phyloP scores from a whole-genome alignment of 2,797 vertebrate genomes.

The Xenops minutus region DNA sequence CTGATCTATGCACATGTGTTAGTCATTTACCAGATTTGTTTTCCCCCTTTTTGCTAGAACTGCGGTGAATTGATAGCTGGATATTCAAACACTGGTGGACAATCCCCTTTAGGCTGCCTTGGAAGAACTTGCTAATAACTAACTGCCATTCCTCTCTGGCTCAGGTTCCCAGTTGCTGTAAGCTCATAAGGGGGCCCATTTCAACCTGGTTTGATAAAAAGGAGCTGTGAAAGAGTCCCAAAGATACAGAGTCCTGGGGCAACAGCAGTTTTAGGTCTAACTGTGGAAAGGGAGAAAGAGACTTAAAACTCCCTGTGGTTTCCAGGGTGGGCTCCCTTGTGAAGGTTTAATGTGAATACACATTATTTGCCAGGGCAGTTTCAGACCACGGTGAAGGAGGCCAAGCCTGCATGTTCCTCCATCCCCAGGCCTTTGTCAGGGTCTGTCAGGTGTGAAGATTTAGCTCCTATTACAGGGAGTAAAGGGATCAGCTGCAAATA shows the following conservation, averaged over 20 bases:
- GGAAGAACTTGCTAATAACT: slow-evolving; percentile 63
- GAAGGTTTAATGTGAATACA: background rate
- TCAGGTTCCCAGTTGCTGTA: slow-evolving; percentile 11
- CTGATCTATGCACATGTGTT: slow-evolving; percentile 50
- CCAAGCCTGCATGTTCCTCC: background rate
- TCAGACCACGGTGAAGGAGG: background rate
- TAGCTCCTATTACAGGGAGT: slow-evolving; percentile 54
- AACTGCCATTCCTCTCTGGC: slow-evolving; percentile 33
- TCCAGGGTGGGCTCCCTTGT: background rate
- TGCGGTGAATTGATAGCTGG: slow-evolving; percentile 57
- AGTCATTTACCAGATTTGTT: slow-evolving; percentile 21
- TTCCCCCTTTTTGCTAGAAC: background rate
- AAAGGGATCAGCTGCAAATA: slow-evolving; percentile 54
- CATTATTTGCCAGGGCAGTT: background rate
- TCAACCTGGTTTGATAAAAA: background rate
- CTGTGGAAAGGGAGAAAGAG: background rate
- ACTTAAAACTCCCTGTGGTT: background rate
- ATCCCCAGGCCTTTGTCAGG: slow-evolving; percentile 7
- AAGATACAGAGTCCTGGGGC: background rate
- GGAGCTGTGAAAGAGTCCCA: background rate
- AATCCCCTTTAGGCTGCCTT: slow-evolving; percentile 62
- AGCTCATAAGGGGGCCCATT: background rate
- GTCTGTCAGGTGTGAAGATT: slow-evolving; percentile 57
- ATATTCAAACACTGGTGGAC: slow-evolving; percentile 46
- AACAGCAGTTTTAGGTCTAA: background rate